A percentile compares a stretch with the other conserved stretches of the same genome.
Evolutionary conservation across 2,797 vertebrate genomes (phyloP).

Genomic region (Sylvia borin): DNA sequence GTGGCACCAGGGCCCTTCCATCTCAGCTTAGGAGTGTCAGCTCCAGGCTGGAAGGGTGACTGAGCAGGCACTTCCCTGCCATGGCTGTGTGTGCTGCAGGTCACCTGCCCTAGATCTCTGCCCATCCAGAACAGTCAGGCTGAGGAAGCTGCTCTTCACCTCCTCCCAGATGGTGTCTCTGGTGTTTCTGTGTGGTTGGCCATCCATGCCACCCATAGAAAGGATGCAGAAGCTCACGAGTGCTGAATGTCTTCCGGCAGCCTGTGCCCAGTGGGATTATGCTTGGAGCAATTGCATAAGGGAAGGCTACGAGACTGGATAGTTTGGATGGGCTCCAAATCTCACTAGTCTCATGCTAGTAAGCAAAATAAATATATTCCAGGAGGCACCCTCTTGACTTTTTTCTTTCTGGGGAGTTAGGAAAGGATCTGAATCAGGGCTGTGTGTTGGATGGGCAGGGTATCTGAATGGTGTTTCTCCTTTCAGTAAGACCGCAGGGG

Average conservation of each 20-base stretch:
- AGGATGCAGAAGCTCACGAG: background rate
- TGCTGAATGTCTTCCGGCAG: background rate
- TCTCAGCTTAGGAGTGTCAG: background rate
- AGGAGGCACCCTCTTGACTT: background rate
- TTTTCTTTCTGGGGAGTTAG: background rate
- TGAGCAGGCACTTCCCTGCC: background rate
- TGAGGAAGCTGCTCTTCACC: background rate
- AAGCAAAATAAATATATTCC: background rate
- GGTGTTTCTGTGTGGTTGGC: background rate
- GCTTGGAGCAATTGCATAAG: slow-evolving; percentile 8
- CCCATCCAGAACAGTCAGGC: background rate
- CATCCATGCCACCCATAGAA: background rate
- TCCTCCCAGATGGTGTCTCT: background rate
- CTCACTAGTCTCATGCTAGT: slow-evolving; percentile 4
- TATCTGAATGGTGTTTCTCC: background rate
- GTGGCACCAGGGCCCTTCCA: background rate
- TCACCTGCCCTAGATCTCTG: background rate
- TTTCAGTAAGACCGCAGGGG: background rate
- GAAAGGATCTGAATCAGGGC: background rate
- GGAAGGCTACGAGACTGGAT: background rate
- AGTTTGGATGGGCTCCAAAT: slow-evolving; percentile 32
- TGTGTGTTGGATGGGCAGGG: background rate
- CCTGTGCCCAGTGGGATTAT: background rate
- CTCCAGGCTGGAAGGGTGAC: background rate
- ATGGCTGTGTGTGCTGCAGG: fast-evolving